Base-by-base conservation (phyloP, 1,140 invertebrate species). In the Antheraea mylitta region DNA sequence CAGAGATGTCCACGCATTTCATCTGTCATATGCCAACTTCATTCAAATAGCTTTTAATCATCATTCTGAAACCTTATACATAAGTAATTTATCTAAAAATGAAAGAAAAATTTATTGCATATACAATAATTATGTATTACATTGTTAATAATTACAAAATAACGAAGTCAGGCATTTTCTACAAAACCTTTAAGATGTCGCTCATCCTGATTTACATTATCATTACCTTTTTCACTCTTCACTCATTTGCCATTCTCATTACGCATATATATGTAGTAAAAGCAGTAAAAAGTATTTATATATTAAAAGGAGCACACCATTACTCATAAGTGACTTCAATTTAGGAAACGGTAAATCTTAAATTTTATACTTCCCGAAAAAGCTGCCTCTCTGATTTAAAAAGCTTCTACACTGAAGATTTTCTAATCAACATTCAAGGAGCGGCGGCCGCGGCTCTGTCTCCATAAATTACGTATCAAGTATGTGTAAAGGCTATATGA, bases 381-480 rank as follows among this genome's bases (percentile, higher is more conserved):
- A 78, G 82, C 75, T 61, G 11, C 72, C 71, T n/a, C n/a, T 80
- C 78, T 66, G 65, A 80, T 81, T 87, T 77, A 68, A 73, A 76
- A 77, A 77, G 75, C 67, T 67, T 65, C 77, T 79, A 19, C 71
- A 70, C 69, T 76, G 70, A 83, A 82, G 75, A 81, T 79, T 85
- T 82, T 89, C 85, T 87, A 85, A 90, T 90, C 84, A 87, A 83
- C 81, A 89, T 90, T 90, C 84, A 87, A 86, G 84, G 37, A 77
- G 78, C 82, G 83, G 71, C 71, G 76, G 78, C 74, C 58, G 70
- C 75, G 70, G 77, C 74, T 76, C 77, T 85, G 86, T 89, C 88
- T 87, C 74, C 87, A 90, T 89, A 89, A 88, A 90, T 89, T 89
- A 84, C 83, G 81, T 88, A 89, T 88, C 83, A 89, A 89, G 82